Evolutionary conservation across 2,888 invertebrate genomes (phyloP), one percentile per base, ranked within the genome.

Genomic region (Ormyrus labotus): DNA sequence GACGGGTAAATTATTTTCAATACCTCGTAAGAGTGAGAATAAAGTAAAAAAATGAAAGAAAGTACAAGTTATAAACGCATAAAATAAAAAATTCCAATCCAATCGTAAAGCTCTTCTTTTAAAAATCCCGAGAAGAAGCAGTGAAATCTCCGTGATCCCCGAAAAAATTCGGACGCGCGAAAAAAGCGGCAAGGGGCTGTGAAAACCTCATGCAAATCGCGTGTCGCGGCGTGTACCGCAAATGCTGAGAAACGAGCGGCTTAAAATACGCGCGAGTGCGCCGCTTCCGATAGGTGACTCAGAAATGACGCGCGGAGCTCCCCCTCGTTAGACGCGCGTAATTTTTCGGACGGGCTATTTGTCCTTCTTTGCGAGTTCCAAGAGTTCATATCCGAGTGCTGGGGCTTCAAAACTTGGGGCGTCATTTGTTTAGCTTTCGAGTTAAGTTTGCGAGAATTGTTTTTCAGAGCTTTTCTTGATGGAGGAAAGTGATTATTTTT

Each of bases 231-330:
- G 87, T 87, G 88, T 86, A 88, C 86, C 86, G 85, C 85, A 90
- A 90, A 90, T 90, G 88, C 90, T 90, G 90, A 90, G 90, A 90
- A 90, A 90, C 88, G 89, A 87, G 84, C 86, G 85, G 90, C 90
- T 90, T 90, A 89, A 89, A 90, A 90, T 89, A 89, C 89, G 89
- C 89, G 89, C 87, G 90, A 89, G 89, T 90, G 90, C 88, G 87
- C 87, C 85, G 84, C 68, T 83, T 84, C 87, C 90, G 90, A 90
- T 90, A 90, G 89, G 89, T 90, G 87, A 67, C 34, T 34, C 34
- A 45, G 11, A n/a, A 50, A 75, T 74, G 64, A 67, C 57, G 64
- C 57, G 57, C n/a, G 53, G 10, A 13, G n/a, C 67, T 8, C 19
- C 6, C 34, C 19, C 13, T 51, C 53, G 6, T 10, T 51, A n/a